Evolutionary conservation across 37 sponge, comb jelly and placozoan species (phyloP).

Genomic region (Cliona cf. orientalis): DNA sequence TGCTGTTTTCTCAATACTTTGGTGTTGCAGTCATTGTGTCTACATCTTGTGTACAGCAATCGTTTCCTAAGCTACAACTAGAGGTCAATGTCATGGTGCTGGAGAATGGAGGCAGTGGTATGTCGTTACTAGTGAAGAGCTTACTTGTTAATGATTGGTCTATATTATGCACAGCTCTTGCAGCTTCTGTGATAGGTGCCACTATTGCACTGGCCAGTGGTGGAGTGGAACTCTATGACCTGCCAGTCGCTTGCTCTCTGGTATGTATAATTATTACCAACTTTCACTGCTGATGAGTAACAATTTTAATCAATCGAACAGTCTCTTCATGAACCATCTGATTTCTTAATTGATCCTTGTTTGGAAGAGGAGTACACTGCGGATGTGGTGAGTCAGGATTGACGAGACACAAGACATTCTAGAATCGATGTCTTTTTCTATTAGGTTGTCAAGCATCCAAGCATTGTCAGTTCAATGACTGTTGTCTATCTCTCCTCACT

Average conservation of each 20-base stretch:
- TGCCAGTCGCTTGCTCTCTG: conserved; percentile 68
- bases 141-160: background rate
- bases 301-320: background rate
- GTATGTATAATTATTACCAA: conserved; percentile 3
- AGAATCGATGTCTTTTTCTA: background rate
- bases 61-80: conserved; percentile 63
- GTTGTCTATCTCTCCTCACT: conserved; percentile 53
- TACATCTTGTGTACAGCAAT: conserved; percentile 36
- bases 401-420: background rate
- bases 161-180: conserved; percentile 26
- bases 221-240: conserved; percentile 65
- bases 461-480: conserved; percentile 18
- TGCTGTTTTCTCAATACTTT: background rate
- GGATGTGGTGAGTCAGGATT: conserved; percentile 4
- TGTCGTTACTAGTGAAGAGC: too few species aligned
- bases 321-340: background rate
- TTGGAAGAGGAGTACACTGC: conserved; percentile 37
- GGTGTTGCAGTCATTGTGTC: background rate
- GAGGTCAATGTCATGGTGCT: conserved; percentile 51
- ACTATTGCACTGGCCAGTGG: conserved; percentile 48
- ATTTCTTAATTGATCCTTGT: conserved; percentile 36
- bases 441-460: conserved; percentile 7
- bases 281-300: background rate
- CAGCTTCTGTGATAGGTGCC: conserved; percentile 52
- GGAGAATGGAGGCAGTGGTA: conserved; percentile 62